These are phyloP conservation scores for Nannobrachium achirus DNA, from an alignment of 2,113 vertebrate species.

Conservation along the genomic window DNA sequence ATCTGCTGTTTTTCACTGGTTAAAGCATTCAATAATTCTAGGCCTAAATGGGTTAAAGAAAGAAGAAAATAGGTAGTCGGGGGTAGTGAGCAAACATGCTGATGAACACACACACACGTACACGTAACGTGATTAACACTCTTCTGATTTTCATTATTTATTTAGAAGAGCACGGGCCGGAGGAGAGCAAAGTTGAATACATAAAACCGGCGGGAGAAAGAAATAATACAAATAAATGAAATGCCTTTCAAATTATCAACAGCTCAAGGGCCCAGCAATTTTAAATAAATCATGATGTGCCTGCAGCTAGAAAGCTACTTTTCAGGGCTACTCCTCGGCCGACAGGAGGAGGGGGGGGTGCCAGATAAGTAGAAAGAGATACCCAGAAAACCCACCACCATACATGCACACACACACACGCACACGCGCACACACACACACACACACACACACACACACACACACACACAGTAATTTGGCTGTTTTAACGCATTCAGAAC, in stretches of 20 bases:
- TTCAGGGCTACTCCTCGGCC: slow-evolving; percentile 70
- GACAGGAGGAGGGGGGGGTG: slow-evolving; percentile 60
- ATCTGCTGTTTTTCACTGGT: too few species aligned
- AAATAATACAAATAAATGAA: slow-evolving; percentile 73
- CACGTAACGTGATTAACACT: slow-evolving; percentile 18
- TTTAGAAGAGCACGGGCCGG: slow-evolving; percentile 16
- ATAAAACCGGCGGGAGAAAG: slow-evolving; percentile 42
- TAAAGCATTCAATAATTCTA: too few species aligned
- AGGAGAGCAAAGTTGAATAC: slow-evolving; percentile 33
- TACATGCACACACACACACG: slow-evolving; percentile 23
- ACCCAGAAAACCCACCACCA: slow-evolving; percentile 19
- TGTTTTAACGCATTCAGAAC: too few species aligned
- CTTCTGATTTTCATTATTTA: slow-evolving; percentile 25
- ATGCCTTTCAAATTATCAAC: slow-evolving; percentile 76
- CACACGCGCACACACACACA: slow-evolving; percentile 17
- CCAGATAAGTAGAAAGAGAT: slow-evolving; percentile 51
- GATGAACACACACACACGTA: not conserved
- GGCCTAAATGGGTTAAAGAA: too few species aligned
- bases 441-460: slow-evolving; percentile 24
- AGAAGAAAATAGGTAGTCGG: too few species aligned
- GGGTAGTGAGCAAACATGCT: not conserved
- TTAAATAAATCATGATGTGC: slow-evolving; percentile 84
- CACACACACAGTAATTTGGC: slow-evolving; percentile 48
- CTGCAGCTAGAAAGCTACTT: slow-evolving; percentile 77
- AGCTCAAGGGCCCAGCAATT: slow-evolving; percentile 77